These are phyloP conservation scores for Brachionus manjavacas DNA, from an alignment of 1,140 invertebrate species.

Conservation along the genomic window DNA sequence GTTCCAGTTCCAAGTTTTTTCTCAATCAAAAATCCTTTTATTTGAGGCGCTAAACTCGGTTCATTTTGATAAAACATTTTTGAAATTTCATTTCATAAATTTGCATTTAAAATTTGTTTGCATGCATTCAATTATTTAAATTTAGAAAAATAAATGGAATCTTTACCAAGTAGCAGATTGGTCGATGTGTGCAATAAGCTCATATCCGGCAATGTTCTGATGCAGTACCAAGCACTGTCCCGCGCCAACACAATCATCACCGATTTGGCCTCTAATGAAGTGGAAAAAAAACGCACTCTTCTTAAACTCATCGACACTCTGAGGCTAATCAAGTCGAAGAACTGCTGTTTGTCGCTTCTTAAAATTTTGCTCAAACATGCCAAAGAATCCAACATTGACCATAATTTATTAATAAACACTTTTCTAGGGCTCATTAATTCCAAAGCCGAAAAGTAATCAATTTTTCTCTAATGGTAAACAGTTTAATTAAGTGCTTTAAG, in stretches of 20 bases:
- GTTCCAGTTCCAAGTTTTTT: constrained; percentile 80
- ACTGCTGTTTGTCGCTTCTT: neutral
- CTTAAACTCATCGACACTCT: neutral
- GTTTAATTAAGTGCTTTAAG: neutral
- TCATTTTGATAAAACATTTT: constrained; percentile 25
- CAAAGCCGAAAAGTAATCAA: constrained; percentile 7
- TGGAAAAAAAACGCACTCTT: constrained; percentile 3
- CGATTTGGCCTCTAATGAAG: neutral
- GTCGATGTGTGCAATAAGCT: constrained; percentile 22
- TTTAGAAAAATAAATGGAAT: constrained; percentile 36
- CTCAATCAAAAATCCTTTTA: constrained; percentile 52
- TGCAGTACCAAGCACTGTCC: neutral
- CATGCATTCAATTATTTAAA: neutral
- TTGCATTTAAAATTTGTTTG: neutral
- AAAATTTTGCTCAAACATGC: neutral
- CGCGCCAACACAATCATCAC: neutral
- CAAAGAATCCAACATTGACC: neutral
- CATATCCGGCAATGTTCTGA: neutral
- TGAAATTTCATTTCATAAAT: constrained; percentile 18
- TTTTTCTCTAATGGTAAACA: neutral
- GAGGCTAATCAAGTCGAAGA: neutral
- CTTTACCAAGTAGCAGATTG: constrained; percentile 21
- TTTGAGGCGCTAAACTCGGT: neutral
- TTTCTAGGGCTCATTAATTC: constrained; percentile 8
- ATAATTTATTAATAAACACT: neutral